phyloP scores from a whole-genome alignment of 2,113 vertebrate genomes.

The Scomber japonicus region DNA sequence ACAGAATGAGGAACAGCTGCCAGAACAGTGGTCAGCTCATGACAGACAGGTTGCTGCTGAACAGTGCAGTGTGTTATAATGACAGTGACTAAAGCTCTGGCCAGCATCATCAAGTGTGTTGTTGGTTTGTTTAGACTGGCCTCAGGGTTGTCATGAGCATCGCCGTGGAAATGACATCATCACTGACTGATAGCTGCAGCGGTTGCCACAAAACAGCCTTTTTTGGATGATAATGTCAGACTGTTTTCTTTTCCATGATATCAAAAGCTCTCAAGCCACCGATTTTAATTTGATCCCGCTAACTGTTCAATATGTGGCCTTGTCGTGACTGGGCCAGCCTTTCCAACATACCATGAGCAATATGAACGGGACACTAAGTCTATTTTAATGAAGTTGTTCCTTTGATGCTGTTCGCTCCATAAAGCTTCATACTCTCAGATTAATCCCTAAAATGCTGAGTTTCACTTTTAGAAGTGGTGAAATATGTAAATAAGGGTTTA shows the following conservation, averaged over 20 bases:
- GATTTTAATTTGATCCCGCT: not conserved
- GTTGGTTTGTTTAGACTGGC: slow-evolving; percentile 76
- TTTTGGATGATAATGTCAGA: slow-evolving; percentile 31
- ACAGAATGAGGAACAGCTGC: not conserved
- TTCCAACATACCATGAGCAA: slow-evolving; percentile 5
- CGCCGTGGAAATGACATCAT: slow-evolving; percentile 78
- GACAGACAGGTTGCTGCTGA: not conserved
- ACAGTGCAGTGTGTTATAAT: slow-evolving; percentile 31
- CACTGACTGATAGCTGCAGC: slow-evolving; percentile 50
- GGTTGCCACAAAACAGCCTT: slow-evolving; percentile 43
- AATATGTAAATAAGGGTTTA: slow-evolving; percentile 30
- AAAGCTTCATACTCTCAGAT: not conserved
- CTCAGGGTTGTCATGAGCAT: slow-evolving; percentile 72
- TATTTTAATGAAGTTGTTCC: slow-evolving; percentile 40
- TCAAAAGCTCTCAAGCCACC: not conserved
- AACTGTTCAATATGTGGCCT: slow-evolving; percentile 4
- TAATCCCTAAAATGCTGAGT: slow-evolving; percentile 28
- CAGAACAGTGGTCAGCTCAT: not conserved
- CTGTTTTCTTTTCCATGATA: slow-evolving; percentile 41
- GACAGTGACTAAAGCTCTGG: slow-evolving; percentile 9
- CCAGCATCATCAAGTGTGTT: slow-evolving; percentile 55
- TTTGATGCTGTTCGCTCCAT: not conserved
- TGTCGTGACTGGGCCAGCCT: not conserved
- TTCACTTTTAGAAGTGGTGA: not conserved
- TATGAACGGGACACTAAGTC: slow-evolving; percentile 39